Conservation (phyloP, 2,797 vertebrate species). For the Heliangelus exortis region DNA sequence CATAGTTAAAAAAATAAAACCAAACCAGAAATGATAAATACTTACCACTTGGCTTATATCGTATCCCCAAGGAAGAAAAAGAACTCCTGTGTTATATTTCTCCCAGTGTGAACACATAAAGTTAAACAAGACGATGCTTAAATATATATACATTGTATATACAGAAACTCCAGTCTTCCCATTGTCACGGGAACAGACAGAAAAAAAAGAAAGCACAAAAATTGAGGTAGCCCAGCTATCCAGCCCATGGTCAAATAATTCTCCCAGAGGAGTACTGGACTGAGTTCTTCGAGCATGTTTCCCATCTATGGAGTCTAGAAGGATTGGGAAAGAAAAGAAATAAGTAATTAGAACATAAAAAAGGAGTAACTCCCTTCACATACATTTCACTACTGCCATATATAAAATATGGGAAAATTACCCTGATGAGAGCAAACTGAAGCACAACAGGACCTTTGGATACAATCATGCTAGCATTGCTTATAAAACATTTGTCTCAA, state of each 20-base stretch:
- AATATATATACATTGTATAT: slow-evolving; percentile 72
- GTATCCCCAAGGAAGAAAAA: slow-evolving; percentile 77
- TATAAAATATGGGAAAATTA: neutral
- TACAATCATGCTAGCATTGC: neutral
- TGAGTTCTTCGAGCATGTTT: slow-evolving; percentile 78
- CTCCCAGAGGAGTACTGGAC: slow-evolving; percentile 75
- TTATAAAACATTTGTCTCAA: neutral
- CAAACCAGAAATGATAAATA: slow-evolving; percentile 38
- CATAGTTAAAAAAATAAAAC: neutral
- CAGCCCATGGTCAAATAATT: slow-evolving; percentile 78
- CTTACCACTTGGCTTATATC: slow-evolving; percentile 79
- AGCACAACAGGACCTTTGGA: neutral
- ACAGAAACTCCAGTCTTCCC: slow-evolving; percentile 63
- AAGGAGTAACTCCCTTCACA: neutral
- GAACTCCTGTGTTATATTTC: slow-evolving; percentile 77
- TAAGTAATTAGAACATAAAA: neutral
- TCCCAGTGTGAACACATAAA: slow-evolving; percentile 79
- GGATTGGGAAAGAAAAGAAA: slow-evolving; percentile 16
- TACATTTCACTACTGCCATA: neutral
- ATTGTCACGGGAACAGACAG: slow-evolving; percentile 69
- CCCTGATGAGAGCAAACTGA: neutral
- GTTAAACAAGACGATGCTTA: slow-evolving; percentile 73
- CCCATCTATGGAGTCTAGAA: slow-evolving; percentile 76
- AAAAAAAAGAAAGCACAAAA: slow-evolving; percentile 76
- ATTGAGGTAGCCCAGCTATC: slow-evolving; percentile 79